Evolutionary conservation across 2,797 vertebrate species (phyloP), one percentile per base, ranked within the genome.

Genomic region (Nyctalus aviator): DNA sequence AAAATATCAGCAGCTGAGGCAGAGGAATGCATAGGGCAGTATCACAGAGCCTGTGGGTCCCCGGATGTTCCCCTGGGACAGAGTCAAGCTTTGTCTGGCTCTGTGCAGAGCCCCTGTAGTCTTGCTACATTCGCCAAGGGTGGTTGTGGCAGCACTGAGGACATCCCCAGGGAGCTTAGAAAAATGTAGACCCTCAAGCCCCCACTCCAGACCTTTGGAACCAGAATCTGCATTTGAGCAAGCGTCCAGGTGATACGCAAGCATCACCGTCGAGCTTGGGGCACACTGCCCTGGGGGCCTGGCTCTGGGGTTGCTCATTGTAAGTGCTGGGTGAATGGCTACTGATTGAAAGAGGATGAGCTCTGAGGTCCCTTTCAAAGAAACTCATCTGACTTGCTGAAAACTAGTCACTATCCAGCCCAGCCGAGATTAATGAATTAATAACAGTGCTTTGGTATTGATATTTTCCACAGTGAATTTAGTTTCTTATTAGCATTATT

Each of bases 401-500:
- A 95, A 91, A 82, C 21, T 66, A 46, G 35, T 88, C 66, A 62
- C 48, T 35, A 53, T 48, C 37, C 37, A 41, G 37, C 10, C 50
- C 76, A 90, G 53, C n/a, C 57, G 23, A 93, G 86, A 90, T 73
- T 41, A 91, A 96, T 96, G 87, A 90, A 92, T 93, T 92, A 92
- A 75, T 79, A 93, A 76, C 30, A 23, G 25, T 86, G 85, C 48
- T 55, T 57, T 8, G 48, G 32, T 79, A 59, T 55, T 81, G 55
- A 77, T 55, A 72, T 73, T 90, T 73, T 77, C 90, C 64, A 78
- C 13, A 50, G 71, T 62, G 88, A 94, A 88, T 94, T 87, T 77
- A 92, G 88, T 79, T 92, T 89, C 73, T 84, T 69, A 71, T 91
- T 91, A 82, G 64, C 44, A 77, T 94, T 27, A 71, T 94, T 90